A percentile compares a stretch with the other conserved stretches of the same genome.
phyloP scores from a whole-genome alignment of 2,888 invertebrate species.

The Hipparchia sbordonii region DNA sequence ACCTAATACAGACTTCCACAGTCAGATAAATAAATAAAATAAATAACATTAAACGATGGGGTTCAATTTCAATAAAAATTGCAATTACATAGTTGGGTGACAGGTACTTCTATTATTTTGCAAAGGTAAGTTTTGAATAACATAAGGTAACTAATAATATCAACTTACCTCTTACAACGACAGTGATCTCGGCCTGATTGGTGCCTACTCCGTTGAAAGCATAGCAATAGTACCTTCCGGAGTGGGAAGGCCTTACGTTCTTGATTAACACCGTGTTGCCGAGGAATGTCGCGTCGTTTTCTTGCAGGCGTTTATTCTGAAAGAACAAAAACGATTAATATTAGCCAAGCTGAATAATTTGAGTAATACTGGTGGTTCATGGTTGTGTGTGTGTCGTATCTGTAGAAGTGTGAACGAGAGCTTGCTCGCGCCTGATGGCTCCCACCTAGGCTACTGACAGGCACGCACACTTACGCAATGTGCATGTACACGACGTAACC shows the following conservation, averaged over 20 bases:
- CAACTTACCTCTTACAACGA: conserved; percentile 55
- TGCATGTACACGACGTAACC: too few relatives aligned
- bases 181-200: conserved; percentile 49
- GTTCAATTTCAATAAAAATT: too few relatives aligned
- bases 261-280: conserved; percentile 54
- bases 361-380: too few relatives aligned
- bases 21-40: too few relatives aligned
- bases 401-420: too few relatives aligned
- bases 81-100: too few relatives aligned
- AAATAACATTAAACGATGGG: too few relatives aligned
- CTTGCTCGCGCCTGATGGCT: too few relatives aligned
- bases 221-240: conserved; percentile 70
- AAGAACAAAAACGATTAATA: neutral
- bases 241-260: conserved; percentile 53
- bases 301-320: conserved; percentile 63
- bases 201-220: conserved; percentile 56
- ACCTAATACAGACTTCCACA: too few relatives aligned
- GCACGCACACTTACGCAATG: too few relatives aligned
- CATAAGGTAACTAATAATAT: conserved; percentile 37
- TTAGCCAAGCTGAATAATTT: neutral
- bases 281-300: conserved; percentile 60
- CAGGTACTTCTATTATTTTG: neutral
- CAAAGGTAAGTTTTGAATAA: conserved; percentile 4
- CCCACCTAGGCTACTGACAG: too few relatives aligned
- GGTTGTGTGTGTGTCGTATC: too few relatives aligned